A percentile compares a stretch with the other conserved stretches of the same genome.
Evolutionary conservation across 1,140 invertebrate species (phyloP).

Genomic region (Leptinotarsa defecta): DNA sequence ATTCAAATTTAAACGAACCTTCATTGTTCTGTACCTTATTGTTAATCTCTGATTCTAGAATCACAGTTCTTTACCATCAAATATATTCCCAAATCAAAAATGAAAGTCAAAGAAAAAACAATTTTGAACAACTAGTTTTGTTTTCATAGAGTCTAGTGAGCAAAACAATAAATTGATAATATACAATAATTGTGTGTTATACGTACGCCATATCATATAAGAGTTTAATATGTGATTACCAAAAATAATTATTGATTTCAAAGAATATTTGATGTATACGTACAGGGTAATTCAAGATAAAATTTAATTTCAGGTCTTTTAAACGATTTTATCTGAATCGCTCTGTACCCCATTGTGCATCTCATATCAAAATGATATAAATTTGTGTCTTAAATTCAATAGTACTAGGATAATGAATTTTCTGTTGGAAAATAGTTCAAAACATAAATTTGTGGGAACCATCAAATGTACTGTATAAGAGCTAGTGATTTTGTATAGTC

Average conservation of each 20-base stretch:
- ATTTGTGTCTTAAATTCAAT: slow-evolving; percentile 39
- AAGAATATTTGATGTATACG: background rate
- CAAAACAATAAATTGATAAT: background rate
- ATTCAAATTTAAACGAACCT: no score
- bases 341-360: background rate
- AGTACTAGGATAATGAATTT: slow-evolving; percentile 9
- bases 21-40: no score
- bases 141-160: background rate
- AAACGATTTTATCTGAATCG: background rate
- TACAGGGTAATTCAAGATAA: background rate
- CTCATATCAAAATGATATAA: slow-evolving; percentile 26
- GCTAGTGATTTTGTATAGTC: slow-evolving; percentile 46
- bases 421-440: slow-evolving; percentile 13
- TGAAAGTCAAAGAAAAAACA: no score
- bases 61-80: no score
- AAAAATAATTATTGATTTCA: background rate
- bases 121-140: no score
- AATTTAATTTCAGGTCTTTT: background rate
- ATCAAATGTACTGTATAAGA: slow-evolving; percentile 40
- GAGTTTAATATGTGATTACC: background rate
- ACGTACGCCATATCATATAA: background rate
- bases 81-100: no score
- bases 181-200: slow-evolving; percentile 1
- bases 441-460: slow-evolving; percentile 27
- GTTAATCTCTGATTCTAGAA: no score